These are phyloP conservation scores for Platynereis dumerilii DNA, from an alignment of 2,888 invertebrate species.

Conservation along the genomic window DNA sequence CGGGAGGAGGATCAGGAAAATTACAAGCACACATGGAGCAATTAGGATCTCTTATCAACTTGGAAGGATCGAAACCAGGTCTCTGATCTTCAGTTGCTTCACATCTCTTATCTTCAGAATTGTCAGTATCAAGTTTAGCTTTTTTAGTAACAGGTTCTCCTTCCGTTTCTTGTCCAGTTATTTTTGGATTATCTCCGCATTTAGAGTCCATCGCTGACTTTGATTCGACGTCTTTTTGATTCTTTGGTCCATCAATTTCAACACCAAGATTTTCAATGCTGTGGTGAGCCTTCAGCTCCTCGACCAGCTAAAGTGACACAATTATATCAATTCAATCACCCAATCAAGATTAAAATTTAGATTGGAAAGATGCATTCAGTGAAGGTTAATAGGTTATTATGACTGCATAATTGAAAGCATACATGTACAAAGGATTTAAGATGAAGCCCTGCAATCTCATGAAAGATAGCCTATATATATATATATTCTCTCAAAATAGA, in stretches of 20 bases:
- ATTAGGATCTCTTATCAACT: conserved; percentile 6
- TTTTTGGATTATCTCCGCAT: not conserved
- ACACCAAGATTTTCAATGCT: conserved; percentile 7
- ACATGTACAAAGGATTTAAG: no score
- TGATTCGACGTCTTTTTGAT: not conserved
- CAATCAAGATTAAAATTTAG: no score
- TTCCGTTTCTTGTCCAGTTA: no score
- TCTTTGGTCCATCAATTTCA: not conserved
- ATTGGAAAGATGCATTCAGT: no score
- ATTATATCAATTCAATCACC: not conserved
- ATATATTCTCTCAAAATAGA: no score
- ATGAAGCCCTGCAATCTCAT: no score
- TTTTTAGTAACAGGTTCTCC: conserved; percentile 6
- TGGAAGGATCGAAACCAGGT: conserved; percentile 17
- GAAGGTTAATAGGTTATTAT: no score
- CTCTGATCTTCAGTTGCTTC: not conserved
- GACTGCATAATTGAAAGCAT: no score
- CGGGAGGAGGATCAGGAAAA: conserved; percentile 87
- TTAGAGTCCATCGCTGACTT: not conserved
- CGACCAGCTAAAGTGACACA: conserved; percentile 12
- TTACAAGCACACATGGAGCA: conserved; percentile 52
- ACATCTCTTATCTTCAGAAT: not conserved
- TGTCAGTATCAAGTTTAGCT: not conserved
- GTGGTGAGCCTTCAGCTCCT: conserved; percentile 19
- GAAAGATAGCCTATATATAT: no score